Conservation (phyloP, 1,140 invertebrate genomes). For the Drosophila bocqueti region DNA sequence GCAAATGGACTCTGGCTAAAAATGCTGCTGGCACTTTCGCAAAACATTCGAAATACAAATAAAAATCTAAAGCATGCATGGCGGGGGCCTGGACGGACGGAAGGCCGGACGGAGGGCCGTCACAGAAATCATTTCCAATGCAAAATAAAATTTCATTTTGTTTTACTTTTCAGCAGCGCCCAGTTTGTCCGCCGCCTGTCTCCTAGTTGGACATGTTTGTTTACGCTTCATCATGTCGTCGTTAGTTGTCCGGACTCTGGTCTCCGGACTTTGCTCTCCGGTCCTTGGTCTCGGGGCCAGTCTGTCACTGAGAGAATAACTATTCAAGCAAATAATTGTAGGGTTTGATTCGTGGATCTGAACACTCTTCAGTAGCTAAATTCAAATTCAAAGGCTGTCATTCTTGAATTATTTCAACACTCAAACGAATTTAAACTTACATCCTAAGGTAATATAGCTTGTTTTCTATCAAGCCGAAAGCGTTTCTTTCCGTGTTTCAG, state of each 20-base stretch:
- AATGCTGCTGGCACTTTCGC: constrained; percentile 81
- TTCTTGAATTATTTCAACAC: too few species aligned
- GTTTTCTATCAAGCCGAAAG: not conserved
- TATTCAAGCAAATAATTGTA: not conserved
- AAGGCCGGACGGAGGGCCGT: constrained; percentile 14
- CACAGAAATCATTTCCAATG: constrained; percentile 74
- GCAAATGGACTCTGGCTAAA: constrained; percentile 77
- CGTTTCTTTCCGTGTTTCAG: not conserved
- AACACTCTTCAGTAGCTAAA: not conserved
- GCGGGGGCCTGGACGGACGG: not conserved
- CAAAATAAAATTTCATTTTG: constrained; percentile 83
- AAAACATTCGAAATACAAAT: constrained; percentile 83
- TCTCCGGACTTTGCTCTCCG: constrained; percentile 20
- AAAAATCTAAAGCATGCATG: constrained; percentile 71
- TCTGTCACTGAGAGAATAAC: constrained; percentile 3
- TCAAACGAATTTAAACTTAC: not conserved
- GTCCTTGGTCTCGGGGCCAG: constrained; percentile 12
- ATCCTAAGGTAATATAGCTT: not conserved
- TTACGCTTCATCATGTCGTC: constrained; percentile 83
- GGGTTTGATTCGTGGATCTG: not conserved
- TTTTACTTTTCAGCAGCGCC: constrained; percentile 64
- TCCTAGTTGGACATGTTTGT: constrained; percentile 78
- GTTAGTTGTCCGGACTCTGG: constrained; percentile 63
- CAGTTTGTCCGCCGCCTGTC: constrained; percentile 52
- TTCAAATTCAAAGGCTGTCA: too few species aligned